phyloP scores from a whole-genome alignment of 2,888 invertebrate species.

The Galeruca laticollis region DNA sequence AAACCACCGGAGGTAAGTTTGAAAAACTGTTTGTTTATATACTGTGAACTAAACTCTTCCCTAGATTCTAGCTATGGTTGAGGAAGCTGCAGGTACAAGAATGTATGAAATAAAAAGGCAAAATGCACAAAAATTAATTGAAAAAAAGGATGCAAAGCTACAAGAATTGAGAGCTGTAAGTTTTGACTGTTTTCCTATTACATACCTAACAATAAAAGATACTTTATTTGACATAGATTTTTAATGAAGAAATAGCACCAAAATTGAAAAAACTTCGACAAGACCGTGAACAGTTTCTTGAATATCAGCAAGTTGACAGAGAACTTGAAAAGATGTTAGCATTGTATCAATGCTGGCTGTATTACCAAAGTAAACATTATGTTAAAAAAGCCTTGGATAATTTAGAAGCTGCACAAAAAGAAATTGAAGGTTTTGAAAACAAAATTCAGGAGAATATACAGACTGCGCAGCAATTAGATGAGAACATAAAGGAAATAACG shows the following conservation, averaged over 20 bases:
- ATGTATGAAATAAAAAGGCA: conserved; percentile 96
- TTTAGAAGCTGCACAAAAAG: conserved; percentile 54
- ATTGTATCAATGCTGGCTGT: conserved; percentile 81
- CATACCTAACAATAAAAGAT: not conserved
- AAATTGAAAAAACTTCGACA: conserved; percentile 86
- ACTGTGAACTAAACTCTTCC: conserved; percentile 23
- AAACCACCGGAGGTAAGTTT: conserved; percentile 89
- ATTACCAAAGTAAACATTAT: conserved; percentile 64
- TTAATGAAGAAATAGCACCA: conserved; percentile 91
- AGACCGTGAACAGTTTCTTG: conserved; percentile 86
- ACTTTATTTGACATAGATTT: conserved; percentile 67
- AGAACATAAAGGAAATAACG: conserved; percentile 74
- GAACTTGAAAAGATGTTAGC: conserved; percentile 86
- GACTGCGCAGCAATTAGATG: conserved; percentile 70
- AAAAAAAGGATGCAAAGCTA: conserved; percentile 92
- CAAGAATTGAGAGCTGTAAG: conserved; percentile 73
- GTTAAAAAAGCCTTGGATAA: conserved; percentile 54
- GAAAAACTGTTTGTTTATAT: not conserved
- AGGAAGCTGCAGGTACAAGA: conserved; percentile 98
- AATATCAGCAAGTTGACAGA: conserved; percentile 87
- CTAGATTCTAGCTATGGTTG: conserved; percentile 94
- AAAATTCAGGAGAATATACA: conserved; percentile 70
- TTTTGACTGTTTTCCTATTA: conserved; percentile 11
- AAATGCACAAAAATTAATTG: conserved; percentile 86
- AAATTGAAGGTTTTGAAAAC: conserved; percentile 61